Percentiles rank a stretch among this genome's conserved stretches.
phyloP scores from a whole-genome alignment of 2,797 vertebrate genomes.

The Botia kubotai region DNA sequence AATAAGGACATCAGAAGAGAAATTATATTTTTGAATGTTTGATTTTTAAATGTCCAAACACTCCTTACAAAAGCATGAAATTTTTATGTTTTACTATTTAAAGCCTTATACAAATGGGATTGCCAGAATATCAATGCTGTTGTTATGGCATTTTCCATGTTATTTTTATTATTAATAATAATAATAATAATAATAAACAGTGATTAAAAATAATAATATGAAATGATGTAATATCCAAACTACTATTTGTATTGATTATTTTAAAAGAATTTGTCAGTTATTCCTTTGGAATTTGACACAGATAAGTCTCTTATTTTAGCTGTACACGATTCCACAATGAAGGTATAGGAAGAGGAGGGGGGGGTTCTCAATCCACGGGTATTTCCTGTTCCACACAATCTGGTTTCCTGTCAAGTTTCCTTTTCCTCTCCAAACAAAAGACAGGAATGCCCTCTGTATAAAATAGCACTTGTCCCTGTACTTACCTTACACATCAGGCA shows the following conservation, averaged over 20 bases:
- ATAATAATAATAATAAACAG: not conserved
- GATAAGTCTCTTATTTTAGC: slow-evolving; percentile 75
- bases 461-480: slow-evolving; percentile 44
- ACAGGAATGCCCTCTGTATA: slow-evolving; percentile 76
- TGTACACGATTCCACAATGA: slow-evolving; percentile 76
- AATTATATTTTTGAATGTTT: not conserved
- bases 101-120: too few species aligned
- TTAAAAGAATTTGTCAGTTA: too few species aligned
- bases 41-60: not conserved
- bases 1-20: not conserved
- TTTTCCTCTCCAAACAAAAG: slow-evolving; percentile 92
- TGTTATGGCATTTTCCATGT: too few species aligned
- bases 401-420: slow-evolving; percentile 98
- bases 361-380: slow-evolving; percentile 89
- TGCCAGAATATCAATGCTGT: not conserved
- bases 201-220: too few species aligned
- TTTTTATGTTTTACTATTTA: too few species aligned
- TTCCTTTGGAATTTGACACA: too few species aligned
- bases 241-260: too few species aligned
- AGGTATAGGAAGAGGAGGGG: slow-evolving; percentile 79
- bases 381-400: slow-evolving; percentile 94
- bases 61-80: not conserved
- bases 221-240: too few species aligned
- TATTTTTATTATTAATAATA: not conserved
- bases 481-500: too few species aligned